Conservation (phyloP, 2,113 vertebrate genomes). For the Setophaga kirtlandii region DNA sequence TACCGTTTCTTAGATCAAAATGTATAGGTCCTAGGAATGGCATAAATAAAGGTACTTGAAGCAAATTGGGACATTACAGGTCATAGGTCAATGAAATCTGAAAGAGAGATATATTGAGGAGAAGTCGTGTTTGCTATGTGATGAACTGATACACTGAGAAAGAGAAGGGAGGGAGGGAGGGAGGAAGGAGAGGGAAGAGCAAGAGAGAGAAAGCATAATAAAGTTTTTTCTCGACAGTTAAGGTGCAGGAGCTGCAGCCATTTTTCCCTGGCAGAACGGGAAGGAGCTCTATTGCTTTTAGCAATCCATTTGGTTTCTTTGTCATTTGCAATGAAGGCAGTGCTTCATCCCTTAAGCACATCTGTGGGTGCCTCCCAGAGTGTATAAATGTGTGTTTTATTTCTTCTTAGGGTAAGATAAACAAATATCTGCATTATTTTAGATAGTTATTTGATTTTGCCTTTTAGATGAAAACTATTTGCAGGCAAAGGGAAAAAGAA, state of each 20-base stretch:
- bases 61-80: conserved; percentile 67
- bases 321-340: conserved; percentile 27
- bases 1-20: conserved; percentile 69
- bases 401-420: conserved; percentile 20
- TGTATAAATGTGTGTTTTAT: neutral
- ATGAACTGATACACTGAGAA: conserved; percentile 41
- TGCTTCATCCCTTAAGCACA: conserved; percentile 19
- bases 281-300: conserved; percentile 35
- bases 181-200: neutral
- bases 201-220: neutral
- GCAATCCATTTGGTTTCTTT: conserved; percentile 35
- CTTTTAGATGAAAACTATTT: neutral
- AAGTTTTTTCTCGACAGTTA: conserved; percentile 2
- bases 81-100: conserved; percentile 71
- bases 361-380: neutral
- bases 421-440: conserved; percentile 35
- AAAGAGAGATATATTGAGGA: conserved; percentile 38
- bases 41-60: conserved; percentile 73
- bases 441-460: conserved; percentile 12
- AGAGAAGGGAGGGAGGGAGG: neutral
- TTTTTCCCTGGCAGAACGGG: neutral
- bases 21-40: conserved; percentile 50
- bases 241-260: neutral
- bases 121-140: conserved; percentile 24
- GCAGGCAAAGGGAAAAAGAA: neutral